Evolutionary conservation across 2,797 vertebrate species (phyloP), one percentile per base, ranked within the genome.

Genomic region (Rhinella marina): DNA sequence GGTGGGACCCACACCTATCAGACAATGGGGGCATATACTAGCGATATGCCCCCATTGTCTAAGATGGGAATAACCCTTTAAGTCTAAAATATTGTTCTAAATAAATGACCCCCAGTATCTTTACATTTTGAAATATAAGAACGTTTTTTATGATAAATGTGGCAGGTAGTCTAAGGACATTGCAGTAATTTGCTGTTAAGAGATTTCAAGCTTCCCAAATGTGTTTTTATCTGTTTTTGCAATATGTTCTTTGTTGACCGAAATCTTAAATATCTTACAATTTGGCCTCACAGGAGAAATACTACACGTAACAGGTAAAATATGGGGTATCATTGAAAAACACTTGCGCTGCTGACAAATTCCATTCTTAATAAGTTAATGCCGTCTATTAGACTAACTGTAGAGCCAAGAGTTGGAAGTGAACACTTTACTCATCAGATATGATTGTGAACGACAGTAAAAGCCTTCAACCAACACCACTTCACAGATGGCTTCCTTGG

Each of bases 351-450:
- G 21, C 80, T 89, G 72, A 89, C 62, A 73, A 83, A 89, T 83
- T 86, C 88, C 88, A 83, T 64, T 77, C 62, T 72, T 83, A 89
- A 89, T 89, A 66, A 78, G 73, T 89, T 89, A 89, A 89, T 83
- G 48, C 73, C 41, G 27, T 29, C 84, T 78, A 70, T 86, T 89
- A 59, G 84, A 59, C 48, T 86, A 68, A 64, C 79, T 79, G 80
- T 68, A 64, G 84, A 78, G 79, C 64, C 66, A 85, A 86, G 62
- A 81, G 66, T 78, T 86, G 73, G 79, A 89, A 83, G 73, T 19
- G 75, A 86, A 83, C 52, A 86, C 62, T 86, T 82, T 89, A 89
- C 76, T 83, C 88, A 89, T 89, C 80, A 89, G 80, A 86, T 89
- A 81, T 83, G 80, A 89, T 89, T 77, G 80, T 81, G 54, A 82